These are phyloP conservation scores for Siniperca obscura DNA, from an alignment of 2,797 vertebrate genomes.

Conservation along the genomic window DNA sequence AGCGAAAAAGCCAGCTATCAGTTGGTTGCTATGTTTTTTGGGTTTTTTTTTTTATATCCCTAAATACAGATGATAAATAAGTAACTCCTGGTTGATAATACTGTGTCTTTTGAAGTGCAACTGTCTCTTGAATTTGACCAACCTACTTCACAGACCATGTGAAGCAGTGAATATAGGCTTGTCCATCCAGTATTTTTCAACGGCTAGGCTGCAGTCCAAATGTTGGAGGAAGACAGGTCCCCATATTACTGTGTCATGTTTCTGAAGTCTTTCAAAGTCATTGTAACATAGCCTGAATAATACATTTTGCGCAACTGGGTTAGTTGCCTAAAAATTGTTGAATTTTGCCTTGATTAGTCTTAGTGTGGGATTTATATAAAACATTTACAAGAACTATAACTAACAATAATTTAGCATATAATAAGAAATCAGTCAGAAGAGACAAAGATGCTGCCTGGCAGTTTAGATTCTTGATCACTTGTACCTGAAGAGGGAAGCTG, in stretches of 20 bases:
- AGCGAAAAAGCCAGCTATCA: slow-evolving; percentile 19
- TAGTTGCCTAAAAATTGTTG: background rate
- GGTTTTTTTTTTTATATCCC: slow-evolving; percentile 6
- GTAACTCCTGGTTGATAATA: slow-evolving; percentile 6
- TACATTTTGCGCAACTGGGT: slow-evolving; percentile 34
- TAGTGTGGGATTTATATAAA: slow-evolving; percentile 21
- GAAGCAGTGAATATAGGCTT: slow-evolving; percentile 28
- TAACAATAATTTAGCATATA: background rate
- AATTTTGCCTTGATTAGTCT: background rate
- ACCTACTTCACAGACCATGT: slow-evolving; percentile 24
- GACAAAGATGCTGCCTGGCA: slow-evolving; percentile 10
- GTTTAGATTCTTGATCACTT: slow-evolving; percentile 36
- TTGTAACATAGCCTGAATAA: slow-evolving; percentile 32
- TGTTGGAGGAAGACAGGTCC: slow-evolving; percentile 38
- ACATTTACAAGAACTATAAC: background rate
- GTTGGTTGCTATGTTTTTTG: slow-evolving; percentile 18
- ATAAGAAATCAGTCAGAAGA: slow-evolving; percentile 21
- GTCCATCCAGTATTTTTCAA: slow-evolving; percentile 54
- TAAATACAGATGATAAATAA: slow-evolving; percentile 40
- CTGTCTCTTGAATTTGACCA: slow-evolving; percentile 11
- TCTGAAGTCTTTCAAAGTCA: slow-evolving; percentile 52
- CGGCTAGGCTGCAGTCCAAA: slow-evolving; percentile 45
- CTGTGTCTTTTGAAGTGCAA: slow-evolving; percentile 1
- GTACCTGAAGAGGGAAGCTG: slow-evolving; percentile 5
- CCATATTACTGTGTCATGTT: slow-evolving; percentile 33